phyloP scores from a whole-genome alignment of 2,797 vertebrate species.

The Lemur catta region DNA sequence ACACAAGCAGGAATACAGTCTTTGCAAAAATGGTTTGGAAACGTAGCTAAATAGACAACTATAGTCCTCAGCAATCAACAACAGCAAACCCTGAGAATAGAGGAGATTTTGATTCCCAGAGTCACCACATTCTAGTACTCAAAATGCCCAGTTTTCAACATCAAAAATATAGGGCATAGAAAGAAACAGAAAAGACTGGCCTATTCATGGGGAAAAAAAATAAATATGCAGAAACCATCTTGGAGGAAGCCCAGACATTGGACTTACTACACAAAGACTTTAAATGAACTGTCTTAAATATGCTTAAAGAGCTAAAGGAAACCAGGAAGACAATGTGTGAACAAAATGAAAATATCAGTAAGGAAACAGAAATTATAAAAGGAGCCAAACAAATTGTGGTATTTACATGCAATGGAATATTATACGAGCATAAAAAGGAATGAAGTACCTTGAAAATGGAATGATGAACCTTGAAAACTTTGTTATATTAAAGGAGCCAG shows the following conservation, averaged over 20 bases:
- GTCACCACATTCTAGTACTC: not conserved
- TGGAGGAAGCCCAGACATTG: not conserved
- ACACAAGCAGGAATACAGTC: not conserved
- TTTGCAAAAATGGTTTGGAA: not conserved
- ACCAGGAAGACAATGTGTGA: not conserved
- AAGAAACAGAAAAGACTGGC: not conserved
- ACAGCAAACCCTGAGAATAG: not conserved
- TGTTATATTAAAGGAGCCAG: not conserved
- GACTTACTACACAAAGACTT: not conserved
- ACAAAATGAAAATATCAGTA: not conserved
- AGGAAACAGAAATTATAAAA: not conserved
- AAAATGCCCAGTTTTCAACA: not conserved
- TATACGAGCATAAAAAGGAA: not conserved
- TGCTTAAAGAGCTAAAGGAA: not conserved
- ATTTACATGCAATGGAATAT: not conserved
- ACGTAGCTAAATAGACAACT: not conserved
- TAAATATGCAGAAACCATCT: not conserved
- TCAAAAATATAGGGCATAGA: not conserved
- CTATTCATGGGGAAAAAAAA: not conserved
- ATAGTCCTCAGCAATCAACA: not conserved
- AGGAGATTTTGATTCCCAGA: not conserved
- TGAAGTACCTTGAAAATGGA: not conserved
- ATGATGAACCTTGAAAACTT: not conserved
- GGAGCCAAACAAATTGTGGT: not conserved
- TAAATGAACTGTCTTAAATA: not conserved